Conservation (phyloP, 53 echinoderm and acorn worm species). For the Henricia sp. region DNA sequence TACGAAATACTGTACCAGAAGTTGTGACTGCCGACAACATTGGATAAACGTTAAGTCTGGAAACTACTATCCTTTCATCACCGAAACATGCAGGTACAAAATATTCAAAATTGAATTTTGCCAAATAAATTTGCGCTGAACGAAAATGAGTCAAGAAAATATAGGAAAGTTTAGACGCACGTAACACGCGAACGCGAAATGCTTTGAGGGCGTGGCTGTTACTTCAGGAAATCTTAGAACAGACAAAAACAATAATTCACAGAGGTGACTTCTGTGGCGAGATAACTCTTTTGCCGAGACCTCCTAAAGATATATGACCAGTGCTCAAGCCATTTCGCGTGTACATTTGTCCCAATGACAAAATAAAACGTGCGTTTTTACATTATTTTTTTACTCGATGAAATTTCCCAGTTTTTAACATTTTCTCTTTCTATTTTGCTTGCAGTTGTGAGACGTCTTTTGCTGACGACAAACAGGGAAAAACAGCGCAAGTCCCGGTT, state of each 20-base stretch:
- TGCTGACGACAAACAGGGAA: not conserved
- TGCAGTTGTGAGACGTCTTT: slow-evolving; percentile 5
- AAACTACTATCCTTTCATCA: not conserved
- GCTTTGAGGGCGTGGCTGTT: too few relatives aligned
- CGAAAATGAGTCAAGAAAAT: too few relatives aligned
- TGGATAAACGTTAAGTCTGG: not conserved
- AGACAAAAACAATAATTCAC: too few relatives aligned
- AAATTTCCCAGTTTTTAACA: not conserved
- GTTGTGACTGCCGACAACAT: not conserved
- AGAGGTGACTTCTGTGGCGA: too few relatives aligned
- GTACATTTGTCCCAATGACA: not conserved
- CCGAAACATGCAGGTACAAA: not conserved
- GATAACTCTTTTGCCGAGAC: too few relatives aligned
- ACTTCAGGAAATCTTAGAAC: too few relatives aligned
- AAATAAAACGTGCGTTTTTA: not conserved
- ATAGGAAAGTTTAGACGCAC: too few relatives aligned
- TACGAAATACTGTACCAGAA: too few relatives aligned
- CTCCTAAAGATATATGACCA: not conserved
- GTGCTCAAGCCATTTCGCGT: too few relatives aligned
- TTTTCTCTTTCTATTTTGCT: not conserved
- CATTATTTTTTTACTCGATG: not conserved
- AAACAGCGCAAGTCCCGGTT: not conserved
- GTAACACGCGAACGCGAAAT: too few relatives aligned
- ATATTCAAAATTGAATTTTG: not conserved
- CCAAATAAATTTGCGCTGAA: not conserved